These are phyloP conservation scores for Ophion slaviceki DNA, from an alignment of 2,888 invertebrate species.

Conservation along the genomic window DNA sequence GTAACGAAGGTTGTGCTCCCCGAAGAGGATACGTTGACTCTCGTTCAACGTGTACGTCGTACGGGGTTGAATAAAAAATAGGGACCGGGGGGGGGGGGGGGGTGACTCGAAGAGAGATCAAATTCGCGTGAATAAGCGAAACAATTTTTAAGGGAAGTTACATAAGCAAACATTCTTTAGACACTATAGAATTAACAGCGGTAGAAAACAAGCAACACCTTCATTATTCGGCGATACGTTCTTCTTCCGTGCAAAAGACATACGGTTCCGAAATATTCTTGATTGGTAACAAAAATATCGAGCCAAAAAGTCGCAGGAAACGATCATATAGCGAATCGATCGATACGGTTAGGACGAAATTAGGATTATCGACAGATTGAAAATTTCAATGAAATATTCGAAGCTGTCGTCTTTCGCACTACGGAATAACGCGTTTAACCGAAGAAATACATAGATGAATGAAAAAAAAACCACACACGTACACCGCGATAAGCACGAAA, in stretches of 20 bases:
- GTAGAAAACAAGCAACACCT: conserved; percentile 45
- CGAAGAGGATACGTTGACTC: conserved; percentile 60
- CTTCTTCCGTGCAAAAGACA: conserved; percentile 44
- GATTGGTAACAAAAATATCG: not conserved
- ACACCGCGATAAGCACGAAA: conserved; percentile 2
- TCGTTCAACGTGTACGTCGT: conserved; percentile 33
- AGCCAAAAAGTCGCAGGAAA: not conserved
- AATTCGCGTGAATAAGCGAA: conserved; percentile 47
- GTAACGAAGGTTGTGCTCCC: conserved; percentile 82
- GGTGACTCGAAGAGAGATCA: conserved; percentile 22
- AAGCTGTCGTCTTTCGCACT: not conserved
- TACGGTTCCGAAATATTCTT: conserved; percentile 17
- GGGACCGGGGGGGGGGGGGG: conserved; percentile 4
- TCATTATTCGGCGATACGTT: conserved; percentile 43
- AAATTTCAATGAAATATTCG: conserved; percentile 26
- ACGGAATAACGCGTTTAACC: conserved; percentile 14
- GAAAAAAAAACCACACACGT: conserved; percentile 2
- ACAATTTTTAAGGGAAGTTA: conserved; percentile 24
- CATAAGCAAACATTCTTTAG: conserved; percentile 41
- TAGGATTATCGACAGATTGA: not conserved
- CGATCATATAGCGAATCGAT: not conserved
- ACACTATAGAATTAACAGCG: conserved; percentile 40
- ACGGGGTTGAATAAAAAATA: conserved; percentile 2
- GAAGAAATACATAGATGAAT: conserved; percentile 25
- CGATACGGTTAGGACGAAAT: not conserved